Conservation (phyloP, 1,140 invertebrate species). For the Drosophila serrata region DNA sequence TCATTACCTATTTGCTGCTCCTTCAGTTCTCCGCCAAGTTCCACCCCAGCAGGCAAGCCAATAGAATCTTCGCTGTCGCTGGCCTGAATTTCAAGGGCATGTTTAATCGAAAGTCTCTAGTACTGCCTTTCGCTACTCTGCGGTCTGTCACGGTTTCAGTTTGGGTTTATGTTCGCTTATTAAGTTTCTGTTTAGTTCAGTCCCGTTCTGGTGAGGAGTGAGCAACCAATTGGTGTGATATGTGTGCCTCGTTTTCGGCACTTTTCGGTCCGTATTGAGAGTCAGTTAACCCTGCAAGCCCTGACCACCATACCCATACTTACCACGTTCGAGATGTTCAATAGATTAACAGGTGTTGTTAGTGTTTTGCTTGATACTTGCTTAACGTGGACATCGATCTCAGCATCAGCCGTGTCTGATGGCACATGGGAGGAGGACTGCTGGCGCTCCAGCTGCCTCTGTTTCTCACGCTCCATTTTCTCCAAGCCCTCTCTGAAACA, state of each 20-base stretch:
- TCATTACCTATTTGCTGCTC: conserved; percentile 72
- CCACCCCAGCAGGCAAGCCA: conserved; percentile 43
- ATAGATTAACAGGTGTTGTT: conserved; percentile 78
- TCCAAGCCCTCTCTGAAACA: conserved; percentile 89
- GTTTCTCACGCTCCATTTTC: conserved; percentile 98
- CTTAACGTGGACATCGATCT: conserved; percentile 56
- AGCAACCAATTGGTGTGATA: conserved; percentile 35
- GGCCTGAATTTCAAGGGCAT: conserved; percentile 78
- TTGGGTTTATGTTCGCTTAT: conserved; percentile 6
- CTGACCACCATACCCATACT: conserved; percentile 47
- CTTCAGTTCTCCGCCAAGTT: conserved; percentile 4
- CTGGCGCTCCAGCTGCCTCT: conserved; percentile 92
- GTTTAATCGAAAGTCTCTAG: conserved; percentile 45
- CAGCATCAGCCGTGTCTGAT: conserved; percentile 20
- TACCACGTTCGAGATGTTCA: conserved; percentile 76
- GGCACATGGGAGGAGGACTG: conserved; percentile 87
- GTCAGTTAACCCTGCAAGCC: conserved; percentile 33
- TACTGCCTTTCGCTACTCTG: not conserved
- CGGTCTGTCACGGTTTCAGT: conserved; percentile 12
- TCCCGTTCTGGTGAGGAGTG: conserved; percentile 15
- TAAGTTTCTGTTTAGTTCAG: conserved; percentile 19
- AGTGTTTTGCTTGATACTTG: conserved; percentile 81
- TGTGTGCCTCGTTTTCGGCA: conserved; percentile 3
- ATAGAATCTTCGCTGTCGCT: conserved; percentile 80
- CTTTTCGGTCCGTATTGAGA: conserved; percentile 34